Percentiles rank a stretch among this genome's conserved stretches.
Evolutionary conservation across 1,140 invertebrate species (phyloP).

Genomic region (Hyles euphorbiae): DNA sequence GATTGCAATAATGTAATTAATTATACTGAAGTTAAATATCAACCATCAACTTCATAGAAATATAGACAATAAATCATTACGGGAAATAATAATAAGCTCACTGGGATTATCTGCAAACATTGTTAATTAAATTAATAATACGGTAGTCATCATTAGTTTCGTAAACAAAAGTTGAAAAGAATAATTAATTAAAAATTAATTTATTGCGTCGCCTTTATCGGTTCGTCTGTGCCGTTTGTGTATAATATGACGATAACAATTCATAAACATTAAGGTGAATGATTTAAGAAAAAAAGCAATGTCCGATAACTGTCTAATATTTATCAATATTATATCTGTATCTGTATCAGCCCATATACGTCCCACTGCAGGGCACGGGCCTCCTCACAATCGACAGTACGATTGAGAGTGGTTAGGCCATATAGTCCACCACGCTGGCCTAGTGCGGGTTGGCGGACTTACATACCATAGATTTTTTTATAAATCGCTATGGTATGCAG

Average conservation of each 20-base stretch:
- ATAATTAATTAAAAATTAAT: conserved; percentile 60
- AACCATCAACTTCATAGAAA: conserved; percentile 19
- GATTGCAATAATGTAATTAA: conserved; percentile 30
- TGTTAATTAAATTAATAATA: conserved; percentile 32
- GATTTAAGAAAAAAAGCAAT: conserved; percentile 14
- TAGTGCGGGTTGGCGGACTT: too few relatives aligned
- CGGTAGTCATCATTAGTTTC: conserved; percentile 16
- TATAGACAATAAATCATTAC: conserved; percentile 32
- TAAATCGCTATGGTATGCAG: too few relatives aligned
- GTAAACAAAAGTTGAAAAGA: conserved; percentile 57
- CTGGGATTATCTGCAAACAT: conserved; percentile 23
- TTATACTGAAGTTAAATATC: conserved; percentile 31
- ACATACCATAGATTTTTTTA: too few relatives aligned
- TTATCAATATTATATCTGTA: too few relatives aligned
- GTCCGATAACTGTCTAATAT: too few relatives aligned
- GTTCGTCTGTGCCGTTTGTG: conserved; percentile 15
- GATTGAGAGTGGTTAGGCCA: too few relatives aligned
- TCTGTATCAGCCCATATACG: too few relatives aligned
- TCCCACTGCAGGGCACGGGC: too few relatives aligned
- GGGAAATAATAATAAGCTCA: conserved; percentile 27
- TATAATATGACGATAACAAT: conserved; percentile 44
- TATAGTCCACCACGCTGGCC: too few relatives aligned
- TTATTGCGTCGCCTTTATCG: conserved; percentile 31
- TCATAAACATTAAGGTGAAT: conserved; percentile 44
- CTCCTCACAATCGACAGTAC: too few relatives aligned